A percentile compares a stretch with the other conserved stretches of the same genome.
Conservation (phyloP, 2,113 vertebrate species). For the Cebidichthys violaceus region DNA sequence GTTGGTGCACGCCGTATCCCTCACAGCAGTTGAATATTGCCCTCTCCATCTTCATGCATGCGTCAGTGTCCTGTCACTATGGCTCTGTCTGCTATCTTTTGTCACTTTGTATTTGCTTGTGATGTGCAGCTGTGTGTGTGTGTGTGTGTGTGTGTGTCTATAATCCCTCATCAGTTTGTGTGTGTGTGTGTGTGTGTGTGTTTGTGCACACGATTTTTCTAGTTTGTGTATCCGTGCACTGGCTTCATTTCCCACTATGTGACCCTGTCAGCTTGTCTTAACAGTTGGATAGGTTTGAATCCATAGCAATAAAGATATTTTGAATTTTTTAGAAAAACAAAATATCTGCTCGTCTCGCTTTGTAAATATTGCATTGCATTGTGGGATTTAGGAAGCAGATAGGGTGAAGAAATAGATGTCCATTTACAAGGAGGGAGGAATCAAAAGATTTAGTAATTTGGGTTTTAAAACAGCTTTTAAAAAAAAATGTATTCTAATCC, state of each 20-base stretch:
- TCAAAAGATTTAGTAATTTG: background rate
- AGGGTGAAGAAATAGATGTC: background rate
- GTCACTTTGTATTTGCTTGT: conserved; percentile 69
- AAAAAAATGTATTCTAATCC: too few relatives aligned
- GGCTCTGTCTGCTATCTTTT: conserved; percentile 65
- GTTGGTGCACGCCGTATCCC: conserved; percentile 28
- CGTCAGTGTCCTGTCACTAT: conserved; percentile 65
- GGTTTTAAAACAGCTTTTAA: background rate
- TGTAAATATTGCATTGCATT: conserved; percentile 24
- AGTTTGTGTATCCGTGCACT: conserved; percentile 23
- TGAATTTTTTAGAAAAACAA: background rate
- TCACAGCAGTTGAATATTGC: conserved; percentile 65
- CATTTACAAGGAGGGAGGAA: background rate
- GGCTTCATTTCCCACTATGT: conserved; percentile 1
- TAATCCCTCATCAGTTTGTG: conserved; percentile 24
- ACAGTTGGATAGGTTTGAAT: conserved; percentile 17
- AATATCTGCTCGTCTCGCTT: background rate
- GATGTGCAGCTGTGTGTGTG: conserved; percentile 18
- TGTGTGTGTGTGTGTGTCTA: conserved; percentile 22
- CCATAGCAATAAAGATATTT: conserved; percentile 9
- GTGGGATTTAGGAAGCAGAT: background rate
- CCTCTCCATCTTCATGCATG: conserved; percentile 56
- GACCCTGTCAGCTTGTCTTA: conserved; percentile 38
- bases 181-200: background rate
- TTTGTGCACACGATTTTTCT: conserved; percentile 6